These are phyloP conservation scores for Pluvianellus socialis DNA, from an alignment of 2,113 vertebrate genomes.

Conservation along the genomic window DNA sequence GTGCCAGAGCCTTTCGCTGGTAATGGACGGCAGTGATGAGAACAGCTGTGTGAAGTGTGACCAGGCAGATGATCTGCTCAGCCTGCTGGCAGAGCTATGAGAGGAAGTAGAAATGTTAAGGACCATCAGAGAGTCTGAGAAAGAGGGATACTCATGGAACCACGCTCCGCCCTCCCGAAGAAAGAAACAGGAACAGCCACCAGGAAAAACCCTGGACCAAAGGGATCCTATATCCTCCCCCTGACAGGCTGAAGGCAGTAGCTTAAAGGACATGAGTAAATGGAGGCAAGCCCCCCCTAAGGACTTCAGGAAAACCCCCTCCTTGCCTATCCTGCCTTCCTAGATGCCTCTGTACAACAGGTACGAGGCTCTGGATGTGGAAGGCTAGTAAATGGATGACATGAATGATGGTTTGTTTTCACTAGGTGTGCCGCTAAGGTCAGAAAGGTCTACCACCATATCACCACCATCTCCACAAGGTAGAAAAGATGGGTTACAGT, in stretches of 20 bases:
- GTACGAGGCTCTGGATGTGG: not conserved
- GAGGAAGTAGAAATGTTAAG: not conserved
- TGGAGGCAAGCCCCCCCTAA: not conserved
- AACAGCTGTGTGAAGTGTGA: not conserved
- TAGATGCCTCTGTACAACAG: not conserved
- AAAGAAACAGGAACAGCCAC: not conserved
- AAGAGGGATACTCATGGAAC: not conserved
- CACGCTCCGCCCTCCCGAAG: not conserved
- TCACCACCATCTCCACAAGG: not conserved
- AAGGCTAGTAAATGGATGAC: not conserved
- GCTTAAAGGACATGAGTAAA: not conserved
- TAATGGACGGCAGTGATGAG: not conserved
- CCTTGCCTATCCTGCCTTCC: not conserved
- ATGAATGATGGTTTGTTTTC: not conserved
- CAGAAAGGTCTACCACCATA: not conserved
- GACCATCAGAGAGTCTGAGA: not conserved
- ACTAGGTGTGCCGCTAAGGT: not conserved
- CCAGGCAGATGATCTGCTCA: not conserved
- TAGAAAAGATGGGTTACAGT: not conserved
- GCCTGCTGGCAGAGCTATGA: not conserved
- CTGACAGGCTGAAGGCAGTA: not conserved
- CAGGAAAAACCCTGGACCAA: not conserved
- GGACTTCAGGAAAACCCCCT: not conserved
- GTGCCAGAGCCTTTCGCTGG: not conserved
- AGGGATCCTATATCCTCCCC: not conserved